phyloP scores from a whole-genome alignment of 2,113 vertebrate genomes.

The Myotis davidii region DNA sequence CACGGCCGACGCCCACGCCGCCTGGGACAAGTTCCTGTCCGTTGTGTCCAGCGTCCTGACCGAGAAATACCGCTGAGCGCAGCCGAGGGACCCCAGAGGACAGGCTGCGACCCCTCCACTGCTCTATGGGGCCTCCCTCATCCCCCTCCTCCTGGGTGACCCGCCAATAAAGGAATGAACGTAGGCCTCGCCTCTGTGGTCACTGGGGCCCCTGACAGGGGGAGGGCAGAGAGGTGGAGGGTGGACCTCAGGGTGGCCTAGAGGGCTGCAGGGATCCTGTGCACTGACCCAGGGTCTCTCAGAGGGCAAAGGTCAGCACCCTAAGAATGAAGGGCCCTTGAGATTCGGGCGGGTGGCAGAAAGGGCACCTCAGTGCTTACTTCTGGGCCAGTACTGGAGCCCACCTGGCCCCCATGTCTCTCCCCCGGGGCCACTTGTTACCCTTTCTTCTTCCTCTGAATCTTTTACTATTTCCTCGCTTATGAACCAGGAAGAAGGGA shows the following conservation, averaged over 20 bases:
- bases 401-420: neutral
- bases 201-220: neutral
- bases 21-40: slow-evolving; percentile 93
- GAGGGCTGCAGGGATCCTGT: neutral
- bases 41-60: slow-evolving; percentile 88
- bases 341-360: neutral
- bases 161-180: neutral
- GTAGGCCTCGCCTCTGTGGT: neutral
- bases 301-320: neutral
- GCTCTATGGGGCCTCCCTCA: neutral
- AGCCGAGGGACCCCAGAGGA: neutral
- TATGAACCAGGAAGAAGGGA: neutral
- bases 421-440: neutral
- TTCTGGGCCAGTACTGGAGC: neutral
- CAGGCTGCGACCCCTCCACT: neutral
- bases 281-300: neutral
- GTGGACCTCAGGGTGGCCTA: neutral
- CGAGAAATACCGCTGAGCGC: slow-evolving; percentile 93
- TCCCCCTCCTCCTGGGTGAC: rapidly evolving
- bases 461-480: neutral
- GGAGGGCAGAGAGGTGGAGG: neutral
- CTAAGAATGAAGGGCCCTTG: neutral
- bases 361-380: neutral
- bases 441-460: neutral
- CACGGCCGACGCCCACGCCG: slow-evolving; percentile 89